phyloP scores from a whole-genome alignment of 1,140 invertebrate species.

The Heliconius nattereri region DNA sequence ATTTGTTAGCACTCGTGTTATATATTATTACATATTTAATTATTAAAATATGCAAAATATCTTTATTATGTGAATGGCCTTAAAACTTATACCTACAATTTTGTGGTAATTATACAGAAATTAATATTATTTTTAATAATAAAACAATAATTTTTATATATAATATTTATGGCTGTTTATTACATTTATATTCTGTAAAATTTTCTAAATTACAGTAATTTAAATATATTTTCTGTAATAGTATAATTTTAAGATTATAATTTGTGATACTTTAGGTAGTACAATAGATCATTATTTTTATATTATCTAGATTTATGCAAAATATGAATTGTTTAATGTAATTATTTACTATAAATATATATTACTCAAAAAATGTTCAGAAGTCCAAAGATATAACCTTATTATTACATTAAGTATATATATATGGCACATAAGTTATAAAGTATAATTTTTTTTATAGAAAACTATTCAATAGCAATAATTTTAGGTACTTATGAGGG shows the following conservation, averaged over 20 bases:
- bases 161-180: background rate
- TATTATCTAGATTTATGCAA: background rate
- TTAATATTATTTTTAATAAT: background rate
- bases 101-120: background rate
- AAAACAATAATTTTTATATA: background rate
- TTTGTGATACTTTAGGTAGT: background rate
- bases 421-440: background rate
- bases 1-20: slow-evolving; percentile 3
- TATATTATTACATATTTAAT: background rate
- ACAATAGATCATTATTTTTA: background rate
- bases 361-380: background rate
- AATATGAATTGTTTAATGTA: background rate
- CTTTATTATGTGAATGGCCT: background rate
- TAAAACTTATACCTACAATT: background rate
- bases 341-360: background rate
- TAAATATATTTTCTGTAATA: background rate
- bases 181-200: background rate
- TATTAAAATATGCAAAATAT: background rate
- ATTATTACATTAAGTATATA: background rate
- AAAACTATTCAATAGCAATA: background rate
- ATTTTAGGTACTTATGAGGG: too few species aligned
- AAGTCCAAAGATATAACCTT: background rate
- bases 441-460: background rate
- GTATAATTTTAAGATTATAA: background rate
- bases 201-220: background rate